These are phyloP conservation scores for Haliclona indistincta DNA, from an alignment of 37 sponge, comb jelly and placozoan genomes.

Conservation along the genomic window DNA sequence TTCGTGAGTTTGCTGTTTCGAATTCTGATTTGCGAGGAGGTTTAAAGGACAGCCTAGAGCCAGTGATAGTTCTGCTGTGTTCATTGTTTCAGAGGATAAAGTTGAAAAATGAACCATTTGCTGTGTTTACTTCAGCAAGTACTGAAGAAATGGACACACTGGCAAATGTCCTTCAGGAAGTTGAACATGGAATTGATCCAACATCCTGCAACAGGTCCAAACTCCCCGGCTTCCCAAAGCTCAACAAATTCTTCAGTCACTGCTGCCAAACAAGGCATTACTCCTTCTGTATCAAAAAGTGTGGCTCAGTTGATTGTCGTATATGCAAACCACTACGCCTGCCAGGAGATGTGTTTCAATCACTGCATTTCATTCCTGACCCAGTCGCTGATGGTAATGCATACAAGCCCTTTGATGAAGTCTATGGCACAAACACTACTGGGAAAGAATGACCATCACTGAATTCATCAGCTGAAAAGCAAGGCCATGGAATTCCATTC, in stretches of 20 bases:
- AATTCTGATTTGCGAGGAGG: slow-evolving; percentile 16
- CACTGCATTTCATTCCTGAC: slow-evolving; percentile 11
- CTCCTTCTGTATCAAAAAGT: slow-evolving; percentile 39
- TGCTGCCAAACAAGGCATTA: slow-evolving; percentile 49
- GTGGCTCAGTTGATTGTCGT: slow-evolving; percentile 15
- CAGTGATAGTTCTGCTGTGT: slow-evolving; percentile 9
- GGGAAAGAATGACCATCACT: slow-evolving; percentile 22
- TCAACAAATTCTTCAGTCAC: slow-evolving; percentile 20
- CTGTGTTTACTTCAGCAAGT: not conserved
- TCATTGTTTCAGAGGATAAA: slow-evolving; percentile 12
- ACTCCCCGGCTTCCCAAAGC: not conserved
- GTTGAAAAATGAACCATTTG: slow-evolving; percentile 21
- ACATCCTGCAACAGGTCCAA: not conserved
- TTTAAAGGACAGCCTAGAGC: slow-evolving; percentile 7
- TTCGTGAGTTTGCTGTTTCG: slow-evolving; percentile 3
- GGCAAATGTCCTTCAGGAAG: not conserved
- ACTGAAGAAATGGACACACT: slow-evolving; percentile 4
- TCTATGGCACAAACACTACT: slow-evolving; percentile 6
- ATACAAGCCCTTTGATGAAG: slow-evolving; percentile 27
- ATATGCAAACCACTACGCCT: slow-evolving; percentile 36
- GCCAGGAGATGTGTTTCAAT: slow-evolving; percentile 8
- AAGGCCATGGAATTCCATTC: slow-evolving; percentile 14
- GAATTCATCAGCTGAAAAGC: not conserved
- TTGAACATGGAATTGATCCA: slow-evolving; percentile 3
- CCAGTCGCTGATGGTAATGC: slow-evolving; percentile 24